phyloP scores from a whole-genome alignment of 2,888 invertebrate species.

The Erannis defoliaria region DNA sequence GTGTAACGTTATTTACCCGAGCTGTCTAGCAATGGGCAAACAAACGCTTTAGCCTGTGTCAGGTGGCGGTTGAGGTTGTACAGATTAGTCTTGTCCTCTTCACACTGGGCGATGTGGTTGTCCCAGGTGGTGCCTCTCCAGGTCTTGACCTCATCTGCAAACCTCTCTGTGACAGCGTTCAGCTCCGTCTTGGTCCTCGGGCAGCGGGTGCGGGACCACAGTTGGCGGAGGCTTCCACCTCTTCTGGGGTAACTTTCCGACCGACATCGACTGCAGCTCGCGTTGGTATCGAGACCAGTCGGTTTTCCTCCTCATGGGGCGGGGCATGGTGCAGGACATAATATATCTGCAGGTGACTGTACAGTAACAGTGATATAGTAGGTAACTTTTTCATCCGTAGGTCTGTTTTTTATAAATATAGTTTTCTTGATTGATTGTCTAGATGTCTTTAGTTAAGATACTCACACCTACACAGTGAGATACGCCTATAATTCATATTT shows the following conservation, averaged over 20 bases:
- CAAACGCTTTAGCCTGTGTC: no score
- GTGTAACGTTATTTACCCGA: background rate
- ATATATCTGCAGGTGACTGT: no score
- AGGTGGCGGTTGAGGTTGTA: background rate
- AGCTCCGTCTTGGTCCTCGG: background rate
- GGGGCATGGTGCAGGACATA: background rate
- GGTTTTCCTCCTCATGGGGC: background rate
- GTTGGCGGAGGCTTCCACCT: constrained; percentile 2
- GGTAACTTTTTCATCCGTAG: no score
- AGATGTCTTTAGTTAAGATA: no score
- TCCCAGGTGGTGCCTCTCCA: constrained; percentile 3
- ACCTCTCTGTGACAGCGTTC: background rate
- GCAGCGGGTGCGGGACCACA: background rate
- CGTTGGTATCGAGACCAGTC: background rate
- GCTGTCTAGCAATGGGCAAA: no score
- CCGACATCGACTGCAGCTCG: background rate
- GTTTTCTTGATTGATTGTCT: no score
- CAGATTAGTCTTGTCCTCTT: background rate
- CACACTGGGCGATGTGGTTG: background rate
- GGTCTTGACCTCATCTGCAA: no score
- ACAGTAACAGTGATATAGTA: no score
- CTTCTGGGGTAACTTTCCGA: background rate
- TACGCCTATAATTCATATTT: no score
- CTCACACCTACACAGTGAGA: no score
- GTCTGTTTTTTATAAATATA: no score